phyloP scores from a whole-genome alignment of 1,140 invertebrate genomes.

The Leptinotarsa texana region DNA sequence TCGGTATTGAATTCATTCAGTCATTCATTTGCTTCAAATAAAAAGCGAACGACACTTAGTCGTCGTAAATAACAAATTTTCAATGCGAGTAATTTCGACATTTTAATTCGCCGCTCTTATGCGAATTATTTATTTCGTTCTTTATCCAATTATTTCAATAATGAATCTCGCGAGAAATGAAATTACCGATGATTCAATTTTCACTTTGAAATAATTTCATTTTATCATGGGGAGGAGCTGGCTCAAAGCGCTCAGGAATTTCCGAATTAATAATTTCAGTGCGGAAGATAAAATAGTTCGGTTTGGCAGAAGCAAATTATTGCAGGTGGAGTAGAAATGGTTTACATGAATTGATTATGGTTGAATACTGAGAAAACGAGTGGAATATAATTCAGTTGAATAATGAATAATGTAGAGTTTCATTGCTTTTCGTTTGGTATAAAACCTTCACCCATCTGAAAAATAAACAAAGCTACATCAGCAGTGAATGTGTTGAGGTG shows the following conservation, averaged over 20 bases:
- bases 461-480: no score
- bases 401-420: no score
- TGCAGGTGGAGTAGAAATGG: no score
- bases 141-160: not conserved
- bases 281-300: not conserved
- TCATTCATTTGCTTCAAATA: no score
- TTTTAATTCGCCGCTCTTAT: not conserved
- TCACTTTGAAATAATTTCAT: slow-evolving; percentile 6
- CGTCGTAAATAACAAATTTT: not conserved
- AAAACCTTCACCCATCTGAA: no score
- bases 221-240: not conserved
- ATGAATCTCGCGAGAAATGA: not conserved
- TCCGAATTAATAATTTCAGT: not conserved
- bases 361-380: no score
- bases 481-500: no score
- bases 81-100: not conserved
- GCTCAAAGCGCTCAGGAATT: slow-evolving; percentile 5
- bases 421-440: no score
- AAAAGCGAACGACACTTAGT: not conserved
- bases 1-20: no score
- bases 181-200: slow-evolving; percentile 8
- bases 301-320: not conserved
- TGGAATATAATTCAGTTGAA: no score
- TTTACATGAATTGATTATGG: no score
- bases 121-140: not conserved